Base-by-base conservation (phyloP, 2,113 vertebrate species). In the Emydocephalus ijimae region DNA sequence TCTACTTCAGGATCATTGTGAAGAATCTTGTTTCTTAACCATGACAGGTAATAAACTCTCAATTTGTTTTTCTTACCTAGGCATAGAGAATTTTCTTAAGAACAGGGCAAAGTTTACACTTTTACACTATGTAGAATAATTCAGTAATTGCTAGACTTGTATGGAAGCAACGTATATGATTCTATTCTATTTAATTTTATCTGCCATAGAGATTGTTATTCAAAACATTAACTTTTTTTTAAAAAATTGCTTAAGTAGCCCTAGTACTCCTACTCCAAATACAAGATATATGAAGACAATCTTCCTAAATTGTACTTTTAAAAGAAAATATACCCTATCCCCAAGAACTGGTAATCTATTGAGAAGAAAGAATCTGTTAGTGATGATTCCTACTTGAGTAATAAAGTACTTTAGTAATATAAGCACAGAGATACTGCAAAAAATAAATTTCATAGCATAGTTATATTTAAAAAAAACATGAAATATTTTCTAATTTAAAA, bases 21-120 rank as follows among this genome's bases (percentile, higher is more conserved):
- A 89, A 99, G 98, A 94, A 99, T 99, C 98, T 99, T 99, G 97
- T 99, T 99, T 97, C 99, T 98, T 96, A 99, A 97, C 99, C 99
- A 99, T n/a, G 99, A 99, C 96, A 99, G 97, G 96, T 99, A 99
- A 97, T 99, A 99, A 34, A 99, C 99, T 87, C 99, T 98, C 93
- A 99, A 97, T 95, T 99, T 99, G 97, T 99, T 99, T 97, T 99
- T 99, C 97, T 99, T 99, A 94, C 99, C 99, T 99, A 94, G 45
- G 0, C 96, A 95, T 87, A 92, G 94, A 96, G 20, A 43, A 15
- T 48, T 52, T 24, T 50, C 43, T 61, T 64, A 81, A 86, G 11
- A 86, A 81, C 18, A 81, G 34, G 6, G 18, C 74, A 81, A 81
- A 18, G 34, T 81, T 81, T 81, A 3, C 74, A 81, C 7, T 43